Base-by-base conservation (phyloP, 1,140 invertebrate genomes). In the Ericerus pela region DNA sequence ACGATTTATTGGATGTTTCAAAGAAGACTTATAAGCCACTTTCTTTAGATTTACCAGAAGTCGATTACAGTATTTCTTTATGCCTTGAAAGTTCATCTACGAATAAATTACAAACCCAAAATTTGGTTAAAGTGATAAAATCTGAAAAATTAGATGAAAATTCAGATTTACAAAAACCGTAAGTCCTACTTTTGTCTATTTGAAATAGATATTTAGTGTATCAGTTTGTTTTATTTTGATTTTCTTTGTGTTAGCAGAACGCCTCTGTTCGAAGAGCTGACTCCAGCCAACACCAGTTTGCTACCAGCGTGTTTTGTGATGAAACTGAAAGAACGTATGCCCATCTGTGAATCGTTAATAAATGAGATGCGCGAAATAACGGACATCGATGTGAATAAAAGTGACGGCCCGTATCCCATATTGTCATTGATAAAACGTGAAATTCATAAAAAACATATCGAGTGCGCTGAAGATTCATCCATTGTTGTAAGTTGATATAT, bases 271-370 rank as follows among this genome's bases (percentile, higher is more conserved):
- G 79, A 84, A 6, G 74, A 78, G 12, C 70, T 94, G 26, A 87
- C 77, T 38, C 77, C 80, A 43, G 76, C 81, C 56, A 97, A 96
- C 72, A 93, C 87, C 60, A 82, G 83, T 31, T 79, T 84, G 64
- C 71, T 97, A 62, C 89, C 91, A 1, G 92, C 91, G 0, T 88
- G 82, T 65, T 96, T 95, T 73, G 84, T 90, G 1, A 72, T 97
- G 18, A 84, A 84, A 59, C 71, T 97, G 14, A 82, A 82, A 26
- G 82, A 88, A 64, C 85, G 90, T 1, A 81, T 93, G 72, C 87
- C 91, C 5, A 79, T 96, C 51, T 88, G 87, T 64, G 41, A 47
- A 47, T 54, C 53, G n/a, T 22, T 54, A 6, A 33, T 54, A 51
- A 61, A 8, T 36, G 55, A 16, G 38, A 61, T 41, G n/a, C 60